Percentiles rank a stretch among this genome's conserved stretches.
Evolutionary conservation across 1,140 invertebrate genomes (phyloP).

Genomic region (Drosophila quadrilineata): DNA sequence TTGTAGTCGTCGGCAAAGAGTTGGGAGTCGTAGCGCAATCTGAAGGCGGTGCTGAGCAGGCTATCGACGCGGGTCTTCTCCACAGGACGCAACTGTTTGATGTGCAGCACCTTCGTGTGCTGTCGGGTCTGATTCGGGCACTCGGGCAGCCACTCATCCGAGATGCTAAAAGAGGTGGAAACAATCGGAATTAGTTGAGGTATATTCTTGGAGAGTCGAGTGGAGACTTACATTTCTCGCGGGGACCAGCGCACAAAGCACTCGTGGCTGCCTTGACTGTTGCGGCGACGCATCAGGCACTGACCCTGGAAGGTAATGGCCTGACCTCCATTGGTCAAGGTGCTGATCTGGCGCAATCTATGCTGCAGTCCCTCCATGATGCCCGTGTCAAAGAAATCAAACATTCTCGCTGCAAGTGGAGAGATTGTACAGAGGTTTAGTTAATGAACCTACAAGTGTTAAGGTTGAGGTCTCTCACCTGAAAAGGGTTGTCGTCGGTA

Average conservation of each 20-base stretch:
- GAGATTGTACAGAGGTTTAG: not conserved
- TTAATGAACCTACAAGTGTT: not conserved
- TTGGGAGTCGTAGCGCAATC: slow-evolving; percentile 69
- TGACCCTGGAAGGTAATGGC: slow-evolving; percentile 74
- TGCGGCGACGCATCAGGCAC: slow-evolving; percentile 66
- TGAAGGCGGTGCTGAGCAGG: slow-evolving; percentile 66
- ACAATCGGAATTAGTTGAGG: not conserved
- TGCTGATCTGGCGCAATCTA: slow-evolving; percentile 85
- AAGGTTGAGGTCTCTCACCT: slow-evolving; percentile 82
- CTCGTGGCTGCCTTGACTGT: slow-evolving; percentile 58
- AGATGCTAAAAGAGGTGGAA: slow-evolving; percentile 47
- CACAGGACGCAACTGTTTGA: slow-evolving; percentile 73
- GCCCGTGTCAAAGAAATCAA: slow-evolving; percentile 93
- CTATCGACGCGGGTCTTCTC: slow-evolving; percentile 74
- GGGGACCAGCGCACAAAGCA: slow-evolving; percentile 77
- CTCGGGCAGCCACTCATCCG: slow-evolving; percentile 77
- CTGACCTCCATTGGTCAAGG: slow-evolving; percentile 74
- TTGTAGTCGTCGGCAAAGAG: slow-evolving; percentile 70
- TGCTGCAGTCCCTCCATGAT: slow-evolving; percentile 93
- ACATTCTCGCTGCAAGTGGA: slow-evolving; percentile 86
- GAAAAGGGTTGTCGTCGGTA: slow-evolving; percentile 92
- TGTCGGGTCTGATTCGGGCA: slow-evolving; percentile 48
- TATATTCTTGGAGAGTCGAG: not conserved
- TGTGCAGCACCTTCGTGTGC: slow-evolving; percentile 72
- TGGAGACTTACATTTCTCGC: slow-evolving; percentile 68